These are phyloP conservation scores for Prietella phreatophila DNA, from an alignment of 2,113 vertebrate species.

Conservation along the genomic window DNA sequence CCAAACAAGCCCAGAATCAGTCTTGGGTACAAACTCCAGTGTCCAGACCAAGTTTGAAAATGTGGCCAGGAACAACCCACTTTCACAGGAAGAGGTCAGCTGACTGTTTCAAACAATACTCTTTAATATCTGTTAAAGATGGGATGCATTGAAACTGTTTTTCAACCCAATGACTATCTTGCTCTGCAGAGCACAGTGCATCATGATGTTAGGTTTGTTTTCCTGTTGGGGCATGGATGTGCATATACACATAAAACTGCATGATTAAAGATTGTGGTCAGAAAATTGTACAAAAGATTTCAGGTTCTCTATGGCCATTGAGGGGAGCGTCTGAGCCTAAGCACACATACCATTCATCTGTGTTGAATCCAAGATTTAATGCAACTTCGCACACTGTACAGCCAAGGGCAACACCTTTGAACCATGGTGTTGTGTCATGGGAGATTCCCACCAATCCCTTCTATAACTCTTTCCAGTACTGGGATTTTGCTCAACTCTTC, in stretches of 20 bases:
- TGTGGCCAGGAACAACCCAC: not conserved
- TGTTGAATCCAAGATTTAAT: conserved; percentile 43
- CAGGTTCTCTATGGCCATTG: not conserved
- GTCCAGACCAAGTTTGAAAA: not conserved
- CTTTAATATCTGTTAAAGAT: not conserved
- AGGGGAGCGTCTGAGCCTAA: not conserved
- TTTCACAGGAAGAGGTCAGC: not conserved
- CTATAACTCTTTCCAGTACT: conserved; percentile 24
- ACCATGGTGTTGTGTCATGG: conserved; percentile 18
- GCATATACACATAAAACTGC: not conserved
- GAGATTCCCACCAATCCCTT: conserved; percentile 23
- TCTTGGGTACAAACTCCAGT: not conserved
- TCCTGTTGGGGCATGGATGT: not conserved
- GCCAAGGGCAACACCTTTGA: conserved; percentile 28
- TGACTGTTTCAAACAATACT: not conserved
- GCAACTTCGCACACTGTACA: not conserved
- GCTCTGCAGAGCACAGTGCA: not conserved
- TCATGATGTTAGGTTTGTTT: not conserved
- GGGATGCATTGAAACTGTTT: too few relatives aligned
- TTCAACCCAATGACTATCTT: not conserved
- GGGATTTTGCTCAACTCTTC: conserved; percentile 35
- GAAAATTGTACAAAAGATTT: not conserved
- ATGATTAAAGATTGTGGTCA: not conserved
- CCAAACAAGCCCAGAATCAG: not conserved
- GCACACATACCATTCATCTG: conserved; percentile 12